phyloP scores from a whole-genome alignment of 1,140 invertebrate species.

The Cotesia typhae region DNA sequence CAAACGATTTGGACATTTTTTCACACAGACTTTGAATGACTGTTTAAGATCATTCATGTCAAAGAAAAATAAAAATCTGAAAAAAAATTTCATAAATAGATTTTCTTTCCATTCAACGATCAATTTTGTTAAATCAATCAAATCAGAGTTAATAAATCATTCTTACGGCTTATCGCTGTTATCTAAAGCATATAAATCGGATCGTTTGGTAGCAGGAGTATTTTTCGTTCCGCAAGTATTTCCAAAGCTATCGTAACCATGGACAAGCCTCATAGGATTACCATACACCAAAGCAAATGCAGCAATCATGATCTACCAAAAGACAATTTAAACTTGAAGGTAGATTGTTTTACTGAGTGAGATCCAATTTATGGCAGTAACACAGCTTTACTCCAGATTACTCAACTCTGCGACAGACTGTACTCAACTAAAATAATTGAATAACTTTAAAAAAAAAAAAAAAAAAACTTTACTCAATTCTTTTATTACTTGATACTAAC shows the following conservation, averaged over 20 bases:
- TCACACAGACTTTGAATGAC: constrained; percentile 89
- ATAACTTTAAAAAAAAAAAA: too few species aligned
- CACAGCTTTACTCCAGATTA: too few species aligned
- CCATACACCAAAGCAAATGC: constrained; percentile 90
- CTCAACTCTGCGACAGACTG: too few species aligned
- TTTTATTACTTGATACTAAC: too few species aligned
- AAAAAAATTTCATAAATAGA: constrained; percentile 40
- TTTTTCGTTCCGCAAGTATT: constrained; percentile 90
- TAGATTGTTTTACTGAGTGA: too few species aligned
- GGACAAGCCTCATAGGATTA: constrained; percentile 85
- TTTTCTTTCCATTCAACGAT: constrained; percentile 6
- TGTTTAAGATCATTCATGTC: constrained; percentile 79
- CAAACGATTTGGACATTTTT: constrained; percentile 80
- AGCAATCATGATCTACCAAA: constrained; percentile 79
- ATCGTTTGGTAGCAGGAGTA: constrained; percentile 77
- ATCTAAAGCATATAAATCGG: constrained; percentile 81
- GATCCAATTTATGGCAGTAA: not conserved
- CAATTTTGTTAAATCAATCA: constrained; percentile 1
- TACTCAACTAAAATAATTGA: too few species aligned
- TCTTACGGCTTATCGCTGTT: constrained; percentile 79
- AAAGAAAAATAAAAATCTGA: constrained; percentile 83
- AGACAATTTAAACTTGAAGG: not conserved
- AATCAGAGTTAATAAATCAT: not conserved
- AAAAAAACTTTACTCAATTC: too few species aligned
- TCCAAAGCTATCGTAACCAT: constrained; percentile 96